Base-by-base conservation (phyloP, 2,888 invertebrate species). In the Gymnocheta viridis region DNA sequence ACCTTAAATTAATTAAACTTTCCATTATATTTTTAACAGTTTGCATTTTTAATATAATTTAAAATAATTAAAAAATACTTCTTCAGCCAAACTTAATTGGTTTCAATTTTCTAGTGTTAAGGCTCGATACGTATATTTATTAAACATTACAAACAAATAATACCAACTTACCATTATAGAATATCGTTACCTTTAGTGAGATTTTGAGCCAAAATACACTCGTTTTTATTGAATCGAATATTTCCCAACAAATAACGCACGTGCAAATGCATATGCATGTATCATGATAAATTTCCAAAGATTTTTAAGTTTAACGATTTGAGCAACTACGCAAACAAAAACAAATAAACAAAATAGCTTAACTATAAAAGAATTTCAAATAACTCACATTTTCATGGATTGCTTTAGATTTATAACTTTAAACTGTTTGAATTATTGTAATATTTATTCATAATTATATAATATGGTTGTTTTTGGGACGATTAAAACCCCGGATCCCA, bases 401-500 rank as follows among this genome's bases (percentile, higher is more conserved):
- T 19, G 17, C 9, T 47, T 32, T 9, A 27, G 0, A 19, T 72
- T 29, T 73, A 35, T 19, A 24, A 38, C 62, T 62, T 73, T 14
- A 7, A 51, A 62, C 12, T 17, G 22, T 44, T 32, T n/a, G 7
- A 58, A 47, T 5, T 47, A 29, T 44, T 44, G n/a, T 47, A 22
- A 17, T 38, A 38, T 73, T 38, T 17, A 38, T 49, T 24, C 17
- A 17, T n/a, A 35, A 38, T 22, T 10, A 51, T 14, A 24, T 19
- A 49, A 73, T 0, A 19, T 27, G 4, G 51, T 4, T n/a, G 5
- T 4, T 73, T 19, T 27, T 41, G 27, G 12, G 4, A n/a, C 5
- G 19, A 22, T 92, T 93, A 97, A 91, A 97, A 97, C 80, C 97
- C 97, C 17, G 97, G 97, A 93, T 97, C 94, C 99, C 98, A 99